Base-by-base conservation (phyloP, 2,888 invertebrate species). In the Leptopilina drosophilae region DNA sequence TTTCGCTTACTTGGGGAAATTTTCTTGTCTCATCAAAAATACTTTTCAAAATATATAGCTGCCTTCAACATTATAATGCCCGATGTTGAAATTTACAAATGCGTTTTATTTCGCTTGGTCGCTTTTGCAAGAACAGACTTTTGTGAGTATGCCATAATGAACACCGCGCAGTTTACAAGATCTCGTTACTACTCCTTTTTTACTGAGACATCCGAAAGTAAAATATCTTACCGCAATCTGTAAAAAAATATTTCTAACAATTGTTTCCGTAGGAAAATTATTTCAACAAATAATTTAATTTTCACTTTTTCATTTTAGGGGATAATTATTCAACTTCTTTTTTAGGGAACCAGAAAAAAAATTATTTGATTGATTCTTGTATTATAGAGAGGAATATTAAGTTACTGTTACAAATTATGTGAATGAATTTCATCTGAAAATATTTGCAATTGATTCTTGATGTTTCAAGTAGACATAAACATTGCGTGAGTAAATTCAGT, bases 401-500 rank as follows among this genome's bases (percentile, higher is more conserved):
- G 33, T 33, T 33, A 2, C 33, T 33, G 33, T 5, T 33, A 33
- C 3, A 33, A 33, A 33, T 33, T 33, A 33, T 33, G 33, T 33
- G 7, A 42, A 42, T 42, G 6, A 42, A 42, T 42, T 42, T 42
- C 42, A 8, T 42, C 42, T 42, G 1, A 42, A 6, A 42, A 42
- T 42, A 8, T 42, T 42, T 42, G 42, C 42, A 42, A 42, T 42
- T 42, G 42, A 42, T 20, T 9, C 20, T 62, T 9, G 26, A 53
- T 46, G 8, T 26, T 15, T 69, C 7, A 49, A 20, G 33, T 65
- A 69, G 69, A 20, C 46, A 69, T 26, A 15, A 69, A 20, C 26
- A 14, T 69, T 26, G 69, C 69, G 69, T 69, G 69, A 53, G 46
- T 49, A 14, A 49, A 69, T 69, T 69, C 69, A 53, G 69, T 69